Percentiles rank a stretch among this genome's conserved stretches.
phyloP scores from a whole-genome alignment of 2,888 invertebrate genomes.

The Caenorhabditis macrosperma region DNA sequence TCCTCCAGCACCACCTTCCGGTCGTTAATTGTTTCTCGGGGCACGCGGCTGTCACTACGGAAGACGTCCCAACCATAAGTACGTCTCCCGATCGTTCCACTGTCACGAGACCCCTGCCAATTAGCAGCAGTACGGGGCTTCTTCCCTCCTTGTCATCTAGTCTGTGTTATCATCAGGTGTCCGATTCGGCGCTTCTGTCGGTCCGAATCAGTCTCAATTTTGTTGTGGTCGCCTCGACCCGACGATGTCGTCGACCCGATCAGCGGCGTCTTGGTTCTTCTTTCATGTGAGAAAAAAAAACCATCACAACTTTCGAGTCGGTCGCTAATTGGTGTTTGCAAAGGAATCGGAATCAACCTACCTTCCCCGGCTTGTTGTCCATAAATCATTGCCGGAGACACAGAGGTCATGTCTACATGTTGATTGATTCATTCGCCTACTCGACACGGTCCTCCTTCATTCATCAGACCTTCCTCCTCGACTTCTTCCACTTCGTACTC shows the following conservation, averaged over 20 bases:
- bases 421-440: conserved; percentile 31
- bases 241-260: conserved; percentile 5
- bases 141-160: neutral
- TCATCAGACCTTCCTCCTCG: neutral
- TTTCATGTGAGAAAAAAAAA: conserved; percentile 1
- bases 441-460: neutral
- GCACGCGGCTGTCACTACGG: neutral
- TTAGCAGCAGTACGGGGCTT: conserved; percentile 14
- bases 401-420: conserved; percentile 38
- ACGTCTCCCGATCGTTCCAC: neutral
- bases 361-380: conserved; percentile 38
- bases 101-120: conserved; percentile 17
- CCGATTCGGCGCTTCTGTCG: conserved; percentile 20
- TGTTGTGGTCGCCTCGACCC: neutral
- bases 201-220: conserved; percentile 35
- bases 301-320: neutral
- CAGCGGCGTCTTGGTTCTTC: neutral
- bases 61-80: too few relatives aligned
- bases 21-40: conserved; percentile 39
- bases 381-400: conserved; percentile 20
- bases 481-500: neutral
- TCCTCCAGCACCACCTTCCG: conserved; percentile 12
- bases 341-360: conserved; percentile 3
- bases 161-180: conserved; percentile 15
- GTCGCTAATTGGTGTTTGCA: conserved; percentile 28